Evolutionary conservation across 2,888 invertebrate species (phyloP).

Genomic region (Pseudoips prasinana): DNA sequence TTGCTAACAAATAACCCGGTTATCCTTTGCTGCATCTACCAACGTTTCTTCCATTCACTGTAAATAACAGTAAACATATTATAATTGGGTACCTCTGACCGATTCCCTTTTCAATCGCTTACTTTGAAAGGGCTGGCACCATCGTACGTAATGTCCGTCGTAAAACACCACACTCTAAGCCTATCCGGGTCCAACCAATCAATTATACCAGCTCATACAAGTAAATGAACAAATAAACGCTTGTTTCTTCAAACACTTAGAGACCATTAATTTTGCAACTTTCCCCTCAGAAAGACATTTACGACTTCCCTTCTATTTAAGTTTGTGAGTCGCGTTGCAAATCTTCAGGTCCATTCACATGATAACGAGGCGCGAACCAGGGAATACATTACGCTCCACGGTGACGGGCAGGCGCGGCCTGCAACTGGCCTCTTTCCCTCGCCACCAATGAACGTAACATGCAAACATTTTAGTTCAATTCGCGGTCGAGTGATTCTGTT

Average conservation of each 20-base stretch:
- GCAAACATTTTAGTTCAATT: slow-evolving; percentile 15
- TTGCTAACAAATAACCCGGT: too few relatives aligned
- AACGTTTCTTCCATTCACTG: too few relatives aligned
- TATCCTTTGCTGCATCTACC: too few relatives aligned
- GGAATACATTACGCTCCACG: slow-evolving; percentile 25
- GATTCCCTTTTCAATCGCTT: too few relatives aligned
- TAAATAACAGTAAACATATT: too few relatives aligned
- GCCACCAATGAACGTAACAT: slow-evolving; percentile 21
- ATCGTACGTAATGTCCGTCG: background rate
- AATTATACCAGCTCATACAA: slow-evolving; percentile 9
- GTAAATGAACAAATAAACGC: slow-evolving; percentile 25
- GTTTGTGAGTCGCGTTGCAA: slow-evolving; percentile 36
- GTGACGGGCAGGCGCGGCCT: slow-evolving; percentile 14
- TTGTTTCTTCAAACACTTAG: slow-evolving; percentile 22
- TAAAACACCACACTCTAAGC: slow-evolving; percentile 3
- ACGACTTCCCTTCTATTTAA: slow-evolving; percentile 43
- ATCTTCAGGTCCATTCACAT: slow-evolving; percentile 37
- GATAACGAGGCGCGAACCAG: slow-evolving; percentile 41
- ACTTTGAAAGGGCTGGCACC: too few relatives aligned
- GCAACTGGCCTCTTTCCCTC: slow-evolving; percentile 33
- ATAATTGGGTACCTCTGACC: too few relatives aligned
- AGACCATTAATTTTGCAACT: slow-evolving; percentile 41
- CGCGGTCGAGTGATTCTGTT: slow-evolving; percentile 16
- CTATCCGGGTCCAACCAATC: slow-evolving; percentile 2
- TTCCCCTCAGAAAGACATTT: slow-evolving; percentile 39